Base-by-base conservation (phyloP, 2,888 invertebrate genomes). In the Cotesia congregata region DNA sequence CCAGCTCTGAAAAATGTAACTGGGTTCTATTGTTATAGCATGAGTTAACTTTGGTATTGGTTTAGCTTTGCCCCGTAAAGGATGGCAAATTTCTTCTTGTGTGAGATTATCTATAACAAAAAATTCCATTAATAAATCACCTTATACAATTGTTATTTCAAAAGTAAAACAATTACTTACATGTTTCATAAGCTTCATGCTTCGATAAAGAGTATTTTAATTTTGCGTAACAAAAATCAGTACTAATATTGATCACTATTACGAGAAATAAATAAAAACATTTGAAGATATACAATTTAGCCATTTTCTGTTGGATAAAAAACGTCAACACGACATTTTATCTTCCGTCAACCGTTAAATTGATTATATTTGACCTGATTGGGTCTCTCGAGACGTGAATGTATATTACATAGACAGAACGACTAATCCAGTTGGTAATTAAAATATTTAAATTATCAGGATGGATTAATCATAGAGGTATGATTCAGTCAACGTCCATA, bases 101-200 rank as follows among this genome's bases (percentile, higher is more conserved):
- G 83, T 83, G 77, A 87, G 72, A 17, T 74, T 72, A 80, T 83
- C 88, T 88, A 64, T n/a, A 79, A 65, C 1, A 20, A 68, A 76
- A 5, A 50, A 72, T 65, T 38, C 17, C n/a, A 39, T 7, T 20
- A 38, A 40, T 64, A 61, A n/a, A 40, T 30, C 17, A 67, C 12
- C 6, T n/a, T 67, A 20, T 38, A 2, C 30, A 38, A 67, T 12
- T 67, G 0, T 20, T 9, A 7, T 38, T n/a, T n/a, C 9, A 67
- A 12, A 38, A 6, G 12, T 17, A 30, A 38, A 67, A 30, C 4
- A 67, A 4, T 12, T 50, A 50, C 50, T 50, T 50, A 50, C 50
- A 50, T 50, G 12, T 50, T 12, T 38, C 12, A 20, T 20, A 20
- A n/a, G 67, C 39, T 6, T 38, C 17, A 68, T 68, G n/a, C 15